Percentiles rank a stretch among this genome's conserved stretches.
phyloP scores from a whole-genome alignment of 2,797 vertebrate genomes.

The Xenentodon cancila region DNA sequence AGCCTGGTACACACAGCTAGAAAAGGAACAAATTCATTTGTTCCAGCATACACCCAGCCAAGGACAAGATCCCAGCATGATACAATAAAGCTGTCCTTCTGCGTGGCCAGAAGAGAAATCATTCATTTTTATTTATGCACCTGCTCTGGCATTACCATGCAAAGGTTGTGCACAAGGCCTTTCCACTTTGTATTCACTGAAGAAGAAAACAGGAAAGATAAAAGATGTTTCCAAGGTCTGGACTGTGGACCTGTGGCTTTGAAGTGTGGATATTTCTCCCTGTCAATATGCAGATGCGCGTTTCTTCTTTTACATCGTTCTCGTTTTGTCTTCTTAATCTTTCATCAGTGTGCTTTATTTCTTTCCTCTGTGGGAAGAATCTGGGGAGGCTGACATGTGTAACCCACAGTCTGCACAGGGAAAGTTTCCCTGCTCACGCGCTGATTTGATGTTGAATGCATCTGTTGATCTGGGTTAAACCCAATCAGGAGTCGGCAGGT shows the following conservation, averaged over 20 bases:
- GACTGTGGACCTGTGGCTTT: conserved; percentile 16
- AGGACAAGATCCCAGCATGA: conserved; percentile 77
- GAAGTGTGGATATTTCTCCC: conserved; percentile 25
- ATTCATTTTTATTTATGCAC: conserved; percentile 72
- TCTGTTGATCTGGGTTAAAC: conserved; percentile 47
- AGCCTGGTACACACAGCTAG: conserved; percentile 62
- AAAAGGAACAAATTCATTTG: conserved; percentile 75
- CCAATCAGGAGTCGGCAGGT: conserved; percentile 48
- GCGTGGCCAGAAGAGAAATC: conserved; percentile 65
- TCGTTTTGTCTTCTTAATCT: conserved; percentile 7
- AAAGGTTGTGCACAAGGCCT: conserved; percentile 44
- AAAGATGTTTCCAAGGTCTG: conserved; percentile 42
- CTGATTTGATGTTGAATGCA: conserved; percentile 20
- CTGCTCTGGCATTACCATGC: conserved; percentile 42
- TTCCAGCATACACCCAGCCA: conserved; percentile 59
- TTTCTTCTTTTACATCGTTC: background rate
- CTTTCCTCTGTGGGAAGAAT: background rate
- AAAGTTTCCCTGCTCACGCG: conserved; percentile 7
- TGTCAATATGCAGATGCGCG: conserved; percentile 7
- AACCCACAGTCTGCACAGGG: background rate
- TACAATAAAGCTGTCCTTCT: conserved; percentile 61
- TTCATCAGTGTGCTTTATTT: conserved; percentile 2
- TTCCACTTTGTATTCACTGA: conserved; percentile 49
- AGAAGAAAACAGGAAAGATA: conserved; percentile 51
- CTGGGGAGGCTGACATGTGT: background rate